phyloP scores from a whole-genome alignment of 2,797 vertebrate species.

The Sebastolobus altivelis region DNA sequence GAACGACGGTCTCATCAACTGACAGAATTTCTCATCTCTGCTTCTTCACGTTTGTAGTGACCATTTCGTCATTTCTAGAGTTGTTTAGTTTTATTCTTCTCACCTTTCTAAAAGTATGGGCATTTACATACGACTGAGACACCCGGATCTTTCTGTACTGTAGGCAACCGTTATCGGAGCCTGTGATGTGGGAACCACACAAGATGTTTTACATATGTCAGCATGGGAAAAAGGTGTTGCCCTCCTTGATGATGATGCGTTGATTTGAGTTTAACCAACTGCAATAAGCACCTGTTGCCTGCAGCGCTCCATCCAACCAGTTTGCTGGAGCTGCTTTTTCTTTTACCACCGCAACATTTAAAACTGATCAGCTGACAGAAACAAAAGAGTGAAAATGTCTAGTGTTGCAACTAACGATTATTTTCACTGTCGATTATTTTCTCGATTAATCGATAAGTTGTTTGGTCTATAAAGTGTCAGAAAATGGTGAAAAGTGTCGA shows the following conservation, averaged over 20 bases:
- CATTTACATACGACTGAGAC: neutral
- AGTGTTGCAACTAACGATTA: too few species aligned
- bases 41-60: constrained; percentile 4
- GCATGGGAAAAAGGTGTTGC: neutral
- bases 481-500: too few species aligned
- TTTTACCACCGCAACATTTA: neutral
- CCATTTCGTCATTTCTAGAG: neutral
- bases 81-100: neutral
- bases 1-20: neutral
- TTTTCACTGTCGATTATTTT: too few species aligned
- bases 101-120: neutral
- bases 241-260: neutral
- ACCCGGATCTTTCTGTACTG: neutral
- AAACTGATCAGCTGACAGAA: neutral
- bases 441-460: too few species aligned
- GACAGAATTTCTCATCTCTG: constrained; percentile 5
- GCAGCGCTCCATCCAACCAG: neutral
- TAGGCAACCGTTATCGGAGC: neutral
- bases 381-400: neutral
- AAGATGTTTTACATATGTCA: neutral
- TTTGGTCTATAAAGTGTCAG: too few species aligned
- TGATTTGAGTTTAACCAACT: neutral
- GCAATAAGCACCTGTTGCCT: neutral
- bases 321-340: neutral
- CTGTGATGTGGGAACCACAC: neutral